Percentiles rank a stretch among this genome's conserved stretches.
These are phyloP conservation scores for Scrobipalpa costella DNA, from an alignment of 2,888 invertebrate species.

Conservation along the genomic window DNA sequence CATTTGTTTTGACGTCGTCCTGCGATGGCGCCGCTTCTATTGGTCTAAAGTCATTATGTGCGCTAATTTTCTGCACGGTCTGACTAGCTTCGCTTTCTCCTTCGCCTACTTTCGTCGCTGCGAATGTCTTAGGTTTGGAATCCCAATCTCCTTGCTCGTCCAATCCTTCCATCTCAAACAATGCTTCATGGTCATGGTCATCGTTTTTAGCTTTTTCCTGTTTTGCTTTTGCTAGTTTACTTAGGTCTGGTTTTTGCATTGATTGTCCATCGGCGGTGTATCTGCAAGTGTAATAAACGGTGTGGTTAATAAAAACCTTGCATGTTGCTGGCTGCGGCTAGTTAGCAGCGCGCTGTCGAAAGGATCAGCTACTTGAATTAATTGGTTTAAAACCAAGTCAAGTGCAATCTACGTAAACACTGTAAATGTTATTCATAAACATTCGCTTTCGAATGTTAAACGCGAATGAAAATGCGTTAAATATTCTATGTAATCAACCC, in stretches of 20 bases:
- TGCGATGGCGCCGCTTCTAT: constrained; percentile 68
- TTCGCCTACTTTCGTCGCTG: constrained; percentile 76
- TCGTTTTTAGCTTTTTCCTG: constrained; percentile 48
- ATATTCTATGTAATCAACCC: constrained; percentile 39
- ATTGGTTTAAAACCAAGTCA: constrained; percentile 32
- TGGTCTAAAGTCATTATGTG: constrained; percentile 83
- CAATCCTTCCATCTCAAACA: constrained; percentile 85
- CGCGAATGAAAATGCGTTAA: constrained; percentile 47
- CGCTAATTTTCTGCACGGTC: constrained; percentile 82
- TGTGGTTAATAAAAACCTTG: constrained; percentile 8
- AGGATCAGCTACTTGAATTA: constrained; percentile 30
- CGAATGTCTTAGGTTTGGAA: constrained; percentile 77
- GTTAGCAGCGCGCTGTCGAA: constrained; percentile 23
- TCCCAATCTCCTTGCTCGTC: constrained; percentile 81
- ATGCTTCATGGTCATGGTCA: constrained; percentile 79
- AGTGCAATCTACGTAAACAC: constrained; percentile 38
- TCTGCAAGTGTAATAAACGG: constrained; percentile 53
- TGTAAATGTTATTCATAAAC: constrained; percentile 40
- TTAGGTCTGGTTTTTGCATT: constrained; percentile 81
- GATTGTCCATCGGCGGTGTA: constrained; percentile 81
- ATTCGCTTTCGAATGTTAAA: constrained; percentile 51
- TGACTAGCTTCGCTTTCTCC: constrained; percentile 75
- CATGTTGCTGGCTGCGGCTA: constrained; percentile 17
- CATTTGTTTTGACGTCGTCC: constrained; percentile 79
- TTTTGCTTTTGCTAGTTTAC: constrained; percentile 70